Evolutionary conservation across 1,140 invertebrate genomes (phyloP).

Genomic region (Halyomorpha halys): DNA sequence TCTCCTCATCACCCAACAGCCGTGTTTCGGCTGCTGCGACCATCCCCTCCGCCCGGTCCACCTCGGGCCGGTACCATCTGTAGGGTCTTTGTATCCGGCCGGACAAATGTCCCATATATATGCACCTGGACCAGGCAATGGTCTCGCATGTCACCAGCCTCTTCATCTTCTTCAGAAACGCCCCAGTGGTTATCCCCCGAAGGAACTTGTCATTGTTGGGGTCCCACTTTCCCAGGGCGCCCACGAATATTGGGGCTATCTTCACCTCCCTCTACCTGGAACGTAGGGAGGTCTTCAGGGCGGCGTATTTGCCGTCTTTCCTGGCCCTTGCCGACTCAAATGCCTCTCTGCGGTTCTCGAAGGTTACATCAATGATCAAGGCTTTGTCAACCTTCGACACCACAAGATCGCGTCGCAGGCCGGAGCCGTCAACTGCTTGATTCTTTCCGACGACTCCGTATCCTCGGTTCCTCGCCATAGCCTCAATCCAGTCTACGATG

Average conservation of each 20-base stretch:
- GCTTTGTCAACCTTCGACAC: slow-evolving; percentile 29
- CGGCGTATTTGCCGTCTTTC: slow-evolving; percentile 32
- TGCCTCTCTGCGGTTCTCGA: slow-evolving; percentile 34
- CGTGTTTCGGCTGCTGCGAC: neutral
- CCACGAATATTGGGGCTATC: neutral
- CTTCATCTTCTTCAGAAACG: slow-evolving; percentile 26
- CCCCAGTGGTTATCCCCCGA: neutral
- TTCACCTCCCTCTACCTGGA: neutral
- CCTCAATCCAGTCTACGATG: too few relatives aligned
- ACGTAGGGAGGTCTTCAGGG: neutral
- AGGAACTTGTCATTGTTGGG: neutral
- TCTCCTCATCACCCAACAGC: too few relatives aligned
- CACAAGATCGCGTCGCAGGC: slow-evolving; percentile 34
- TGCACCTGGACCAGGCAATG: slow-evolving; percentile 31
- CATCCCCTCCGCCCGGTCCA: neutral
- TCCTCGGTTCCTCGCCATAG: neutral
- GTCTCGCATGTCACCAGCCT: slow-evolving; percentile 30
- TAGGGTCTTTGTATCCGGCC: too few relatives aligned
- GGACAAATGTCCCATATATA: slow-evolving; percentile 26
- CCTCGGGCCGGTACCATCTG: neutral
- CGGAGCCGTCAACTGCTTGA: too few relatives aligned
- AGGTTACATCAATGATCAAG: slow-evolving; percentile 34
- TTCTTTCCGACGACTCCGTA: too few relatives aligned
- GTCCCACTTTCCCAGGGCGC: slow-evolving; percentile 6
- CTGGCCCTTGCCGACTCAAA: slow-evolving; percentile 21